phyloP scores from a whole-genome alignment of 2,113 vertebrate genomes.

The Grantiella picta region DNA sequence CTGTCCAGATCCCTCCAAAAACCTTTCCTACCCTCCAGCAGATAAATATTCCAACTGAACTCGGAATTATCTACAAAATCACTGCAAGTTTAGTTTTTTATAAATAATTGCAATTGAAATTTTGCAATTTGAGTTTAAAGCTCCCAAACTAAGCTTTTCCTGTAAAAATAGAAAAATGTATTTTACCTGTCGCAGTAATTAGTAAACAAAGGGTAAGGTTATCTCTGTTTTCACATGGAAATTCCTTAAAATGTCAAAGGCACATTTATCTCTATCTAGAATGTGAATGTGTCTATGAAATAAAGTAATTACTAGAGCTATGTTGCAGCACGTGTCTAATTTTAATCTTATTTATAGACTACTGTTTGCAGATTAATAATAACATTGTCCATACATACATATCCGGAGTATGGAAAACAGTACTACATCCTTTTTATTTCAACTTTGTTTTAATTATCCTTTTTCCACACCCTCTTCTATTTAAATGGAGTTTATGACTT shows the following conservation, averaged over 20 bases:
- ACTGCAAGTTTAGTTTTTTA: neutral
- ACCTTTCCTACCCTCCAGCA: neutral
- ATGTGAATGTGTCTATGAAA: neutral
- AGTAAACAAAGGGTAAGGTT: neutral
- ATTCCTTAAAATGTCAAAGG: neutral
- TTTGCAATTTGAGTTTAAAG: neutral
- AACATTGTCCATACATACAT: neutral
- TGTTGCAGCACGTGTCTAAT: neutral
- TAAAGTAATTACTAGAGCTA: neutral
- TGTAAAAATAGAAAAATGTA: neutral
- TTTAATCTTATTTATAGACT: neutral
- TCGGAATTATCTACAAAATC: rapidly evolving
- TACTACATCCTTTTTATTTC: neutral
- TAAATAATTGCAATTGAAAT: neutral
- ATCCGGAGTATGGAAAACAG: neutral
- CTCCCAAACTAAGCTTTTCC: neutral
- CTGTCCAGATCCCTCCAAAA: rapidly evolving
- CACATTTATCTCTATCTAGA: neutral
- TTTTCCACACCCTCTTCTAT: neutral
- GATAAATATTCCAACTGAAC: neutral
- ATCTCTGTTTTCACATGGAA: neutral
- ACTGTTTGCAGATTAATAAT: neutral
- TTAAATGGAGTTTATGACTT: neutral
- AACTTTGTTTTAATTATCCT: neutral
- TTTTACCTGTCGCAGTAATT: neutral